Base-by-base conservation (phyloP, 2,797 vertebrate species). In the Peromyscus attwateri region DNA sequence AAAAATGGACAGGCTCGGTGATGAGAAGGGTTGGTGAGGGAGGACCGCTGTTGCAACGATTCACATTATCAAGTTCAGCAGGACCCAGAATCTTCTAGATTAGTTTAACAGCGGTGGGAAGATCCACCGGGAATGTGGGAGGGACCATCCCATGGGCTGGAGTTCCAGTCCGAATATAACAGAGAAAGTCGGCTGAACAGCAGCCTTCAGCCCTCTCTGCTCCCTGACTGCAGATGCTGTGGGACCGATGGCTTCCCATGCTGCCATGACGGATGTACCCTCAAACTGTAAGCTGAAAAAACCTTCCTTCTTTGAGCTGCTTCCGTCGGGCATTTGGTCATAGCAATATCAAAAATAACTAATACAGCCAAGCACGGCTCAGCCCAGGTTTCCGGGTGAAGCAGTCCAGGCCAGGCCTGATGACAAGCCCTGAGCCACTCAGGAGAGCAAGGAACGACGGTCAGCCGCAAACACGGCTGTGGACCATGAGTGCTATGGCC, bases 381-480 rank as follows among this genome's bases (percentile, higher is more conserved):
- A 82, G 92, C 9, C 13, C 9, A 0, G 6, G 37, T 10, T n/a
- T 70, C 80, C 2, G n/a, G 71, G 37, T 11, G 40, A 73, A 73
- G 81, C 0, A 2, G 37, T 14, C 73, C 11, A 62, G 89, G 70
- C 40, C 11, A 49, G 29, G 75, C 40, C 71, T 2, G 73, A 43
- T 2, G 40, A 46, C 29, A 8, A 1, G 12, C 62, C 62, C 96
- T 12, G 84, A 64, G 57, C 46, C 64, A 3, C 49, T 10, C 7
- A 1, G 21, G 55, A 13, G 23, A 73, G 10, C 0, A 62, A 76
- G 55, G 23, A 34, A 75, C 57, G 66, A 12, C 34, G 0, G 11
- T 3, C 29, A 1, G 3, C 16, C 0, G 9, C 49, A 5, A 19
- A 1, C 6, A 60, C 55, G n/a, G 66, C 46, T 40, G 27, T 2